Conservation (phyloP, 2,113 vertebrate species). For the Ictalurus punctatus region DNA sequence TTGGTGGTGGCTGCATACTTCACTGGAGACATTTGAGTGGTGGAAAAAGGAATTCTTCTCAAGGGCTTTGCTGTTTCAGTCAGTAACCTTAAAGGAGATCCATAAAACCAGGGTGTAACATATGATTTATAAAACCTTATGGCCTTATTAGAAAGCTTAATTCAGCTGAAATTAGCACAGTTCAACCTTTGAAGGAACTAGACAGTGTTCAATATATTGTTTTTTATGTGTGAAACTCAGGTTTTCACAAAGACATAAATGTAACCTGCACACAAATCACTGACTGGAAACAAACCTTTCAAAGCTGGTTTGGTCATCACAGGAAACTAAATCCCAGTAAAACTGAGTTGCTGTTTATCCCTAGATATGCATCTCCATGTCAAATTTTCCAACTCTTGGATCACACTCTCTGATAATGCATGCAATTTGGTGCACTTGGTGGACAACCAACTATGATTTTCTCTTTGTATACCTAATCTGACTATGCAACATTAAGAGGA, state of each 20-base stretch:
- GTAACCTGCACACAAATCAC: conserved; percentile 59
- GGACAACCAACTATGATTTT: background rate
- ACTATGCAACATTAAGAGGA: background rate
- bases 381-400: background rate
- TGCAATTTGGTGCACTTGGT: background rate
- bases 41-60: conserved; percentile 52
- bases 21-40: conserved; percentile 57
- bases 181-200: conserved; percentile 43
- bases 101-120: conserved; percentile 59
- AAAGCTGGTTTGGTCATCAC: conserved; percentile 27
- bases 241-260: conserved; percentile 56
- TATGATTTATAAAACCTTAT: conserved; percentile 49
- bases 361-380: background rate
- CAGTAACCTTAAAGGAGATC: conserved; percentile 52
- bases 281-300: conserved; percentile 53
- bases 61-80: conserved; percentile 51
- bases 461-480: background rate
- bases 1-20: conserved; percentile 57
- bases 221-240: conserved; percentile 32
- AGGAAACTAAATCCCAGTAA: background rate
- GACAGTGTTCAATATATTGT: conserved; percentile 34
- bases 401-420: background rate
- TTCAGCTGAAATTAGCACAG: conserved; percentile 48
- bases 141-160: conserved; percentile 50
- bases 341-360: background rate